phyloP scores from a whole-genome alignment of 2,888 invertebrate species.

The Macaria notata region DNA sequence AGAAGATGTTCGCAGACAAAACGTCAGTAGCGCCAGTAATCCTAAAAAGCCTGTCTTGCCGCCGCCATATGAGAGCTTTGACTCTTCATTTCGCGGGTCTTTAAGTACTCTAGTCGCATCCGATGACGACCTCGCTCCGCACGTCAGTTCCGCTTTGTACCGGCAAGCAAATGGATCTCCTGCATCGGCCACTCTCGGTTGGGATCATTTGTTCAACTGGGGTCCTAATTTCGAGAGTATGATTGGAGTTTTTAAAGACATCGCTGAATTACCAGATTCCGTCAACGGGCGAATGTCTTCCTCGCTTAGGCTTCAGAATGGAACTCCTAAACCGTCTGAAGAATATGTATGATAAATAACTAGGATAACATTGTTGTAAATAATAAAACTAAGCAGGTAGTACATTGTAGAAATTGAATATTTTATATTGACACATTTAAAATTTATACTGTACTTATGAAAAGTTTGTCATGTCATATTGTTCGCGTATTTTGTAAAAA shows the following conservation, averaged over 20 bases:
- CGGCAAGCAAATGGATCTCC: slow-evolving; percentile 91
- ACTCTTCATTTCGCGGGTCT: slow-evolving; percentile 96
- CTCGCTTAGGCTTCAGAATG: slow-evolving; percentile 88
- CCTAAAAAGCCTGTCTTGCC: slow-evolving; percentile 87
- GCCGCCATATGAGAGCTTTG: slow-evolving; percentile 94
- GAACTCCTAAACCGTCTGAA: slow-evolving; percentile 93
- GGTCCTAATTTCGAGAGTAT: slow-evolving; percentile 97
- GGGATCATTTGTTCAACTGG: slow-evolving; percentile 98
- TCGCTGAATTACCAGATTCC: slow-evolving; percentile 95
- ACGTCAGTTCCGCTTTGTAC: slow-evolving; percentile 89
- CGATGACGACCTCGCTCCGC: slow-evolving; percentile 94
- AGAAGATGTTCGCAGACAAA: slow-evolving; percentile 83
- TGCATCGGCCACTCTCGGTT: slow-evolving; percentile 90
- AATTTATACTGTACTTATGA: background rate
- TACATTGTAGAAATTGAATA: too few species aligned
- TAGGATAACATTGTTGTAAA: slow-evolving; percentile 68
- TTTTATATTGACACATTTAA: background rate
- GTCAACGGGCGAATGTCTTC: slow-evolving; percentile 88
- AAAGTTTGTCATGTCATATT: slow-evolving; percentile 8
- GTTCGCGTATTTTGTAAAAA: slow-evolving; percentile 36
- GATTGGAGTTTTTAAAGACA: slow-evolving; percentile 97
- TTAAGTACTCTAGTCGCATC: slow-evolving; percentile 96
- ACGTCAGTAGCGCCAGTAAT: slow-evolving; percentile 77
- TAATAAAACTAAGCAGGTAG: background rate
- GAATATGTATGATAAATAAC: slow-evolving; percentile 94